Base-by-base conservation (phyloP, 1,140 invertebrate genomes). In the Aplysia californica region DNA sequence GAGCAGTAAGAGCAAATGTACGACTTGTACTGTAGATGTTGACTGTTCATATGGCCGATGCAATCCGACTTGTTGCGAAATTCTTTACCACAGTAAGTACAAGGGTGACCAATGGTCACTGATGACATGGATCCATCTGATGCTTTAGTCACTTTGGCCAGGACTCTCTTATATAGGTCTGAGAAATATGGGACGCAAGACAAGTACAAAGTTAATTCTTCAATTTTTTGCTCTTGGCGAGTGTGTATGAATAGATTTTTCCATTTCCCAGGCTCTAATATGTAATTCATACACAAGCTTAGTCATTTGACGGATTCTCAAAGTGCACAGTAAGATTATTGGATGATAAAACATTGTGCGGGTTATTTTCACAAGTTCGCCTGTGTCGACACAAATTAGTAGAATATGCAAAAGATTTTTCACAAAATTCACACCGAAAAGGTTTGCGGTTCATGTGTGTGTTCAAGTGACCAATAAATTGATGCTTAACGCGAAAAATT, bases 331-430 rank as follows among this genome's bases (percentile, higher is more conserved):
- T 21, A 10, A 44, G 20, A 23, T 2, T 31, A 33, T 41, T 10
- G 55, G 50, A 44, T 35, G 68, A 70, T 59, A 44, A 38, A n/a
- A 23, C 26, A 61, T 72, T 72, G 15, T 72, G 70, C 23, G 70
- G 70, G 29, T 72, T 72, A 38, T 72, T 72, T 72, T 73, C 72
- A 65, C 78, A 79, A 15, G 78, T 72, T 35, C 69, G 67, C 59
- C 74, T 67, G 55, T 79, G 78, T 38, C 78, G 39, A 2, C 73
- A 72, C 39, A 79, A 44, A 58, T 79, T 79, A n/a, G 78, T 79
- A 26, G 78, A 72, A 73, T 79, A 79, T 20, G 78, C 78, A 76
- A 79, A 79, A 6, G 73, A 72, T 31, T 76, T 75, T 20, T 76
- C 68, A 76, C 78, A 79, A 3, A 66, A 72, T 68, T 79, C 74